Base-by-base conservation (phyloP, 37 sponge, comb jelly and placozoan species). In the Geodia barretti region DNA sequence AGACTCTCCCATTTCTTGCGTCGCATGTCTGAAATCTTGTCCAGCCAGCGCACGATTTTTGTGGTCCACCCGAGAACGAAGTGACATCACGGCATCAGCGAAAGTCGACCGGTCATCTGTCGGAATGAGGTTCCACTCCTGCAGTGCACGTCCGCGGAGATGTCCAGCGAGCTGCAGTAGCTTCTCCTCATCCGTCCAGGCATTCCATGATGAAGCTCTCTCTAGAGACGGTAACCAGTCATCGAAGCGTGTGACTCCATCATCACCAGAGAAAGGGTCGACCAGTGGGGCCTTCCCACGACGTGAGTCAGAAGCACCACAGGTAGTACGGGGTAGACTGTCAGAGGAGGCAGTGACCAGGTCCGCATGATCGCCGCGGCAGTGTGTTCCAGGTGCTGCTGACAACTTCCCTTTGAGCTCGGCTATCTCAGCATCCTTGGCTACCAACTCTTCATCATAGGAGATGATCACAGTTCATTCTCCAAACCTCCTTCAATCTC, bases 131-230 rank as follows among this genome's bases (percentile, higher is more conserved):
- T 69, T 82, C 88, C 88, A 88, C 66, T 88, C 83, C 25, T 89
- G 90, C 17, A 83, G 66, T 34, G 90, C 75, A n/a, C 73, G 35
- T 17, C 84, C 79, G 24, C 58, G 39, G 60, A 83, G 64, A 66
- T 89, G 89, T 7, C 84, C 89, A 39, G 84, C 89, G 23, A 89
- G 78, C 74, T 89, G 89, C 19, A 83, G 59, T 9, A 89, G 47
- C 32, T 72, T 41, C 67, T 89, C 89, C n/a, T n/a, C n/a, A n/a
- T n/a, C n/a, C n/a, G n/a, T n/a, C n/a, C 89, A 89, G 20, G 41
- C 68, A 42, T 89, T 77, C 84, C 88, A 87, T 26, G 80, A 23
- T 1, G 77, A 31, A 4, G 72, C 82, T 41, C 88, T 67, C 41
- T 74, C 62, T 8, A 87, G 77, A 4, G 62, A 29, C 0, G 82